Base-by-base conservation (phyloP, 2,797 vertebrate genomes). In the Australoheros facetus region DNA sequence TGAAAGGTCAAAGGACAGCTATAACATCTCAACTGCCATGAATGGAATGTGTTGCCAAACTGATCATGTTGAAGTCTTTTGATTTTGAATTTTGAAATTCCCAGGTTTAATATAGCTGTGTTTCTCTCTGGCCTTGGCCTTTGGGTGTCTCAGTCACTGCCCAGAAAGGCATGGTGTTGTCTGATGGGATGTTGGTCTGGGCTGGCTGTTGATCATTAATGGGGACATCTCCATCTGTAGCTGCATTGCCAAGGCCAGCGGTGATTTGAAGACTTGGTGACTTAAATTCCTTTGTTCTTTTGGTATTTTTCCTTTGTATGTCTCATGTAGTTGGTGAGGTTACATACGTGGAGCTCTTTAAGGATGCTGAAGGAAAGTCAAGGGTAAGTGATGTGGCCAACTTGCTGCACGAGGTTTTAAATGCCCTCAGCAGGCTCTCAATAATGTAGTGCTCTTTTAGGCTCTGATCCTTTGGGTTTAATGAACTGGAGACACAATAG, bases 281-380 rank as follows among this genome's bases (percentile, higher is more conserved):
- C 97, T 96, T 97, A 98, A 98, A 99, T 97, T 96, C 96, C 96
- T 98, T 98, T 99, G 94, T 97, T 99, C 96, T 99, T 96, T 98
- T 99, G 98, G 98, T 99, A 99, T 99, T 97, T 98, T 97, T 92
- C 93, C 97, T 97, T 99, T 99, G 98, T 99, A 98, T 99, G 98
- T 99, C 98, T 99, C 98, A 99, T 99, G 98, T 99, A 99, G 98
- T 99, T 97, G 98, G 98, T 99, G 98, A 99, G 98, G 98, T 99
- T 98, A 99, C 98, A 99, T 99, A 99, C 98, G 98, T 99, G 98
- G 98, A 99, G 97, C 98, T 99, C 97, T 99, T 99, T 99, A 99
- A 99, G 98, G 98, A 99, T 99, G 97, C 97, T 96, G 98, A 99
- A 99, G 98, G 98, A 98, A 99, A 99, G 98, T 99, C 98, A 97